Conservation (phyloP, 2,888 invertebrate species). For the Habroteleia sp. region DNA sequence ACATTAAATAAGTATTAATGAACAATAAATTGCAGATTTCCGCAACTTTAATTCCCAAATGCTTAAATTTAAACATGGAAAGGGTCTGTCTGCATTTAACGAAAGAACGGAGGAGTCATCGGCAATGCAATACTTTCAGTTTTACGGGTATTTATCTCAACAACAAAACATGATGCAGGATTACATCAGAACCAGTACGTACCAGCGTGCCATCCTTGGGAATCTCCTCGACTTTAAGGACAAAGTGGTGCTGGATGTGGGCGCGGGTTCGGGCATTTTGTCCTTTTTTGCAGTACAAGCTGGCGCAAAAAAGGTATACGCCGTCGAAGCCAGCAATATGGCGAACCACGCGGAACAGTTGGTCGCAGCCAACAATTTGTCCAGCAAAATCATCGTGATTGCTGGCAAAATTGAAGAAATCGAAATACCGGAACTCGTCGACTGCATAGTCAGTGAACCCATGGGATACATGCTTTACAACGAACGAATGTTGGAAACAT, state of each 20-base stretch:
- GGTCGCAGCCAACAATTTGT: conserved; percentile 93
- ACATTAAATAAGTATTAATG: background rate
- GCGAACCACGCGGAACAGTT: conserved; percentile 96
- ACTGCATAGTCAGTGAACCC: conserved; percentile 97
- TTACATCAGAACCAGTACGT: conserved; percentile 98
- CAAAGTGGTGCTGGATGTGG: conserved; percentile 97
- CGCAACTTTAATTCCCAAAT: conserved; percentile 89
- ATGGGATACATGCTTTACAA: conserved; percentile 99
- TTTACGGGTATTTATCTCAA: conserved; percentile 99
- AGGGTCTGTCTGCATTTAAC: conserved; percentile 92
- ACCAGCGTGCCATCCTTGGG: conserved; percentile 97
- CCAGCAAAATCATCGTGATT: conserved; percentile 94
- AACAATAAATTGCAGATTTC: conserved; percentile 84
- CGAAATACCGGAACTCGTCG: conserved; percentile 95
- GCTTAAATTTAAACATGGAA: conserved; percentile 87
- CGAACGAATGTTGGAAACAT: conserved; percentile 99
- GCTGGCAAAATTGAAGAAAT: conserved; percentile 99
- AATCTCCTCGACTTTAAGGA: conserved; percentile 96
- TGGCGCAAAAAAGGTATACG: conserved; percentile 97
- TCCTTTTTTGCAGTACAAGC: conserved; percentile 99
- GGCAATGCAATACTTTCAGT: conserved; percentile 99
- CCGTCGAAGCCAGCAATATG: conserved; percentile 99
- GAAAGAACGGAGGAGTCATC: conserved; percentile 98
- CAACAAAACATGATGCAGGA: conserved; percentile 99
- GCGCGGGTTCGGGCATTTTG: conserved; percentile 97